Evolutionary conservation across 2,888 invertebrate species (phyloP).

Genomic region (Chironomus riparius): DNA sequence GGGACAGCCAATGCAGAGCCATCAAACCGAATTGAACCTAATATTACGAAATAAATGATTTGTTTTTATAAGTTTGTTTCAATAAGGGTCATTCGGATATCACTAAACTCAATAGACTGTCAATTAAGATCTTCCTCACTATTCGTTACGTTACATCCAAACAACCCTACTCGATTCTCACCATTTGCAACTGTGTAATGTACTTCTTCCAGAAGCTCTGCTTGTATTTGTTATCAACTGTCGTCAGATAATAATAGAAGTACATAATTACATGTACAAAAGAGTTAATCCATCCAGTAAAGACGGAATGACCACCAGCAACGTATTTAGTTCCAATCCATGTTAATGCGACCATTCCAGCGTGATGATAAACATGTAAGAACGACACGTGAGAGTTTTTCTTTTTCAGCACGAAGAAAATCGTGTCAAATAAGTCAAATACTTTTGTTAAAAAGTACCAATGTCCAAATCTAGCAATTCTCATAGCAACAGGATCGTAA

Average conservation of each 20-base stretch:
- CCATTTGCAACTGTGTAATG: constrained; percentile 75
- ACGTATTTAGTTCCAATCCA: constrained; percentile 47
- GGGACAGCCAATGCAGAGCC: constrained; percentile 46
- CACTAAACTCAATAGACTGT: too few relatives aligned
- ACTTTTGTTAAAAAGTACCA: constrained; percentile 37
- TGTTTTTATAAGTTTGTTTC: too few relatives aligned
- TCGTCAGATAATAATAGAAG: constrained; percentile 66
- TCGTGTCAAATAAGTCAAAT: constrained; percentile 33
- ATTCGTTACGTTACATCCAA: too few relatives aligned
- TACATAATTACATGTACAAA: constrained; percentile 79
- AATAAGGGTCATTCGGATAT: too few relatives aligned
- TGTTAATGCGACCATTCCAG: constrained; percentile 55
- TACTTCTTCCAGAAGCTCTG: constrained; percentile 71
- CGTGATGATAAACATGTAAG: constrained; percentile 79
- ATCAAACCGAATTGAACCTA: constrained; percentile 56
- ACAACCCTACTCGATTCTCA: constrained; percentile 37
- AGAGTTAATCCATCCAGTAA: constrained; percentile 58
- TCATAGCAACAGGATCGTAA: constrained; percentile 41
- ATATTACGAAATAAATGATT: constrained; percentile 32
- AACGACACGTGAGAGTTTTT: constrained; percentile 75
- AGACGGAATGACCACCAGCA: constrained; percentile 57
- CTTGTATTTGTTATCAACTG: constrained; percentile 59
- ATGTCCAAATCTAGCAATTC: constrained; percentile 46
- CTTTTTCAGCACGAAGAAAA: constrained; percentile 74
- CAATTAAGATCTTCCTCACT: too few relatives aligned